A percentile compares a stretch with the other conserved stretches of the same genome.
Evolutionary conservation across 1,140 invertebrate species (phyloP).

Genomic region (Cydia fagiglandana): DNA sequence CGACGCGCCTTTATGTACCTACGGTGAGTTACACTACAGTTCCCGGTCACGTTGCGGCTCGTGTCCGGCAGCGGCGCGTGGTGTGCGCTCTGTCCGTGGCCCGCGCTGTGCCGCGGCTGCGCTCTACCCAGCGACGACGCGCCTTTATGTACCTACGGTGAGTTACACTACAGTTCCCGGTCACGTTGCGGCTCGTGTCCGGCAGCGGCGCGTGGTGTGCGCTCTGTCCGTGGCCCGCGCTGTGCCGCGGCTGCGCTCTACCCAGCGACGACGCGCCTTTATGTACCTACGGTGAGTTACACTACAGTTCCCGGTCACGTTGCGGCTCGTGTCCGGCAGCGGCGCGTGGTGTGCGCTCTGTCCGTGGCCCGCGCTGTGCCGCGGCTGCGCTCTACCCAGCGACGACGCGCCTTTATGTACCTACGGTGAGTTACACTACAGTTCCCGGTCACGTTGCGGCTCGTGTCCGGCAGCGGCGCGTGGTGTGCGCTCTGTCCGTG

Average conservation of each 20-base stretch:
- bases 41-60: no score
- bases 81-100: slow-evolving; percentile 92
- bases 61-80: slow-evolving; percentile 81
- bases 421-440: no score
- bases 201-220: slow-evolving; percentile 87
- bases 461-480: slow-evolving; percentile 79
- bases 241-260: slow-evolving; percentile 91
- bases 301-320: no score
- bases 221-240: slow-evolving; percentile 90
- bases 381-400: no score
- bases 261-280: slow-evolving; percentile 82
- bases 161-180: no score
- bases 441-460: no score
- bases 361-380: no score
- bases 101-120: slow-evolving; percentile 91
- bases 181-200: neutral
- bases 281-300: slow-evolving; percentile 35
- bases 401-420: no score
- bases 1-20: slow-evolving; percentile 69
- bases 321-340: no score
- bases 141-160: slow-evolving; percentile 51
- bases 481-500: slow-evolving; percentile 91
- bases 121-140: slow-evolving; percentile 84
- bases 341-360: no score
- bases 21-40: no score